Percentiles rank a stretch among this genome's conserved stretches.
phyloP scores from a whole-genome alignment of 2,113 vertebrate genomes.

The Gobiocypris rarus region DNA sequence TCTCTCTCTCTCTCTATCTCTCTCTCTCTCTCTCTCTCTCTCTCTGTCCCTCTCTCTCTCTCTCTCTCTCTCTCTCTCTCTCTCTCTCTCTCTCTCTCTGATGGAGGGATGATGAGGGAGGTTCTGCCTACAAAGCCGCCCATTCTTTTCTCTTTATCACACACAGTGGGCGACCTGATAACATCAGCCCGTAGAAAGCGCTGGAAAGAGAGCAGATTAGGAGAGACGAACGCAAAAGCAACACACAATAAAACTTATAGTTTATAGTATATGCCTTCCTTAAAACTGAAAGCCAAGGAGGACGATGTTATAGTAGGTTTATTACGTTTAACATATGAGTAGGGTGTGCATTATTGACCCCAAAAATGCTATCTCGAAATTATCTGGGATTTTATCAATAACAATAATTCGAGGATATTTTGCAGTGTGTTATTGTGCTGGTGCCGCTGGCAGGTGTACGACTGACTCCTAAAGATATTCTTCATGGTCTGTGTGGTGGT shows the following conservation, averaged over 20 bases:
- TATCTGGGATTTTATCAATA: too few species aligned
- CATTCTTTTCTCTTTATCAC: conserved; percentile 66
- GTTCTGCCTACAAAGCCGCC: conserved; percentile 55
- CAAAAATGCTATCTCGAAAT: too few species aligned
- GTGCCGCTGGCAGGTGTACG: too few species aligned
- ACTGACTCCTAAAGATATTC: too few species aligned
- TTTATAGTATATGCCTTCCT: not conserved
- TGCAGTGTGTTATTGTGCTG: too few species aligned
- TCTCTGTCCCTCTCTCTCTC: conserved; percentile 39
- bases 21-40: too few species aligned
- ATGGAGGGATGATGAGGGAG: conserved; percentile 53
- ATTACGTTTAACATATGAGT: not conserved
- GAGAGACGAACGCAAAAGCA: not conserved
- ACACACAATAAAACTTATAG: not conserved
- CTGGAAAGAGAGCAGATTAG: conserved; percentile 34
- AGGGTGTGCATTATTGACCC: too few species aligned
- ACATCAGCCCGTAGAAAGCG: conserved; percentile 54
- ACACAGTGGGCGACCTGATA: conserved; percentile 47
- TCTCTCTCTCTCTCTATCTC: not conserved
- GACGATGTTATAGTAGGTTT: not conserved
- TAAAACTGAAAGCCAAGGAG: not conserved
- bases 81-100: conserved; percentile 20
- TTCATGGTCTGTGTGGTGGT: too few species aligned
- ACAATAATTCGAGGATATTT: too few species aligned
- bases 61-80: not conserved